phyloP scores from a whole-genome alignment of 53 echinoderm and acorn worm genomes.

The Arbacia lixula region DNA sequence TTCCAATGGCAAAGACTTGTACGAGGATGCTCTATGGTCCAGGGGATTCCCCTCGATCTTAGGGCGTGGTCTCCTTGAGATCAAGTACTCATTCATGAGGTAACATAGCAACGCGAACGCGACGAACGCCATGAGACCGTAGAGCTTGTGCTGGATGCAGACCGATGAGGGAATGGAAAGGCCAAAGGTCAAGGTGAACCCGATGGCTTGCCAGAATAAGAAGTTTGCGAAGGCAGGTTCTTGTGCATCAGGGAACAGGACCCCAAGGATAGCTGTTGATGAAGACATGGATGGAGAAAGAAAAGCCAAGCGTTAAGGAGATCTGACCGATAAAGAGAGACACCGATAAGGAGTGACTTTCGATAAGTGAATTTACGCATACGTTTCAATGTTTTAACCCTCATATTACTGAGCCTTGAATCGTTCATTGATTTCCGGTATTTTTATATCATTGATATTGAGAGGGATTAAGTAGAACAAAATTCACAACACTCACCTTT shows the following conservation, averaged over 20 bases:
- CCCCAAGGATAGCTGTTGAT: slow-evolving; percentile 76
- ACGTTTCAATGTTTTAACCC: no score
- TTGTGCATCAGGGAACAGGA: slow-evolving; percentile 76
- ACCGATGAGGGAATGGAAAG: slow-evolving; percentile 47
- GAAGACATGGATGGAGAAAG: background rate
- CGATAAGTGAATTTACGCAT: no score
- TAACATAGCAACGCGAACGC: slow-evolving; percentile 47
- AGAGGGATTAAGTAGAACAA: no score
- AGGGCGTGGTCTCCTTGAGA: background rate
- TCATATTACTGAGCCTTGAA: no score
- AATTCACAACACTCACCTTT: no score
- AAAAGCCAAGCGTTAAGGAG: background rate
- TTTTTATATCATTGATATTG: no score
- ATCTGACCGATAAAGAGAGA: no score
- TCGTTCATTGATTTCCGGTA: no score
- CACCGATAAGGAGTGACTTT: no score
- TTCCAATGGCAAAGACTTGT: no score
- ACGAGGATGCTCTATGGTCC: no score
- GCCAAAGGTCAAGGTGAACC: slow-evolving; percentile 72
- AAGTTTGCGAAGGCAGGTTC: slow-evolving; percentile 84
- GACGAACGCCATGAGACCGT: slow-evolving; percentile 45
- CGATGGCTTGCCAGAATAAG: slow-evolving; percentile 71
- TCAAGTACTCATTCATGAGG: slow-evolving; percentile 47
- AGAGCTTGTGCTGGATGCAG: slow-evolving; percentile 68
- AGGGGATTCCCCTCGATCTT: no score